Base-by-base conservation (phyloP, 2,797 vertebrate species). In the Helicolenus hilgendorfi region DNA sequence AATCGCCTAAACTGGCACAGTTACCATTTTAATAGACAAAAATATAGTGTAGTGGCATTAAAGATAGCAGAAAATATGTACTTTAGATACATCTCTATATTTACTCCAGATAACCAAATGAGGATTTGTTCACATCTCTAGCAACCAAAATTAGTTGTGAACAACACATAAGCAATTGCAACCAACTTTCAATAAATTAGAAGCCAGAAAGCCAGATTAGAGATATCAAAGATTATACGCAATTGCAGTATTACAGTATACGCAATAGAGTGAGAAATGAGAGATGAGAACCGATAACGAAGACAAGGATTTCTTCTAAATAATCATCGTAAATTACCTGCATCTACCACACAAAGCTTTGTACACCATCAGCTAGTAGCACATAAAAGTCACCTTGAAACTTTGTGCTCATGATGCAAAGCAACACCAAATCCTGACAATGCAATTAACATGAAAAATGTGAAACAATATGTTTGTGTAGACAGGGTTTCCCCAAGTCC, bases 401-500 rank as follows among this genome's bases (percentile, higher is more conserved):
- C 78, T 78, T 85, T 83, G 74, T 71, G 64, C 77, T 91, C 83
- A 62, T 83, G 77, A 94, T 88, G 89, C 89, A 85, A 92, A 88
- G 79, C 91, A 78, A 87, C 67, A 85, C 13, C 67, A 35, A 90
- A 91, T 72, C 91, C 87, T 94, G 95, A 95, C 95, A 96, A 94
- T 75, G 90, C 90, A 95, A 96, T 97, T 96, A 96, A 92, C 92
- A 94, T 94, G 96, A 97, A 91, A 94, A 96, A 97, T 96, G 95
- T 88, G 93, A 92, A 90, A 93, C 94, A 70, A 84, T 93, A 74
- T 81, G 84, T 94, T 92, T 88, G 90, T 89, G 85, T 53, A 81
- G 91, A 90, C 70, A 64, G 84, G 74, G 82, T 89, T 91, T 88
- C 83, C 82, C 83, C 36, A 83, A 72, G 83, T 82, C 77, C 86